These are phyloP conservation scores for Drosophila pallidifrons DNA, from an alignment of 1,140 invertebrate genomes.

Conservation along the genomic window DNA sequence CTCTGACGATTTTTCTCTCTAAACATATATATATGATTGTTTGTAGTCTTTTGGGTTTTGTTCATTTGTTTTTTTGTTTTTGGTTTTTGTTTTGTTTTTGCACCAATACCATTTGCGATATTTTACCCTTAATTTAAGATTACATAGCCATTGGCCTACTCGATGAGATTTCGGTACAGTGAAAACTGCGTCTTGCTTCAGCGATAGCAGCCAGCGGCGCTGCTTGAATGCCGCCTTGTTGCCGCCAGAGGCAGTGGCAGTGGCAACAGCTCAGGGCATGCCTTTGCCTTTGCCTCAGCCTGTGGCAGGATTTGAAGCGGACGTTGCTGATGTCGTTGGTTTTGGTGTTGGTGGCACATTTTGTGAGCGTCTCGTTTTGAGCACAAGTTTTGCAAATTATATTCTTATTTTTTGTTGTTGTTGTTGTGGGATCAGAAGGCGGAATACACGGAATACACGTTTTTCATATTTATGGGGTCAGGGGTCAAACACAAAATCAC, in stretches of 20 bases:
- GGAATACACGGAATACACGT: neutral
- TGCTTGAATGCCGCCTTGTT: slow-evolving; percentile 52
- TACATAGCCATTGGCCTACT: slow-evolving; percentile 74
- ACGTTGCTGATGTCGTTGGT: slow-evolving; percentile 37
- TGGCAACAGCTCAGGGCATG: slow-evolving; percentile 21
- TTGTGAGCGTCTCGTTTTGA: slow-evolving; percentile 31
- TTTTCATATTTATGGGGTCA: neutral
- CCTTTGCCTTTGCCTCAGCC: slow-evolving; percentile 9
- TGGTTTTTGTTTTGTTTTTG: slow-evolving; percentile 59
- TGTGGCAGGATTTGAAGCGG: slow-evolving; percentile 18
- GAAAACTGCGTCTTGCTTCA: slow-evolving; percentile 54
- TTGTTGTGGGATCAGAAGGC: neutral
- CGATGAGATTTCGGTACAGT: slow-evolving; percentile 52
- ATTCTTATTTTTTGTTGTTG: slow-evolving; percentile 8
- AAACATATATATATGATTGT: neutral
- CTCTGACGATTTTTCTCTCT: slow-evolving; percentile 2
- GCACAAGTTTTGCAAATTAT: slow-evolving; percentile 27
- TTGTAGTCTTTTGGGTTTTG: neutral
- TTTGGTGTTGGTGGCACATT: slow-evolving; percentile 56
- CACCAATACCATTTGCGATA: slow-evolving; percentile 85
- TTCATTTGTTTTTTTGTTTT: slow-evolving; percentile 33
- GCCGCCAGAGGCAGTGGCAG: slow-evolving; percentile 38
- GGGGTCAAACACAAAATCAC: slow-evolving; percentile 60
- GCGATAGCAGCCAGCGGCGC: slow-evolving; percentile 54
- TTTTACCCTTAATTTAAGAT: slow-evolving; percentile 85